Evolutionary conservation across 1,140 invertebrate species (phyloP).

Genomic region (Cherax quadricarinatus): DNA sequence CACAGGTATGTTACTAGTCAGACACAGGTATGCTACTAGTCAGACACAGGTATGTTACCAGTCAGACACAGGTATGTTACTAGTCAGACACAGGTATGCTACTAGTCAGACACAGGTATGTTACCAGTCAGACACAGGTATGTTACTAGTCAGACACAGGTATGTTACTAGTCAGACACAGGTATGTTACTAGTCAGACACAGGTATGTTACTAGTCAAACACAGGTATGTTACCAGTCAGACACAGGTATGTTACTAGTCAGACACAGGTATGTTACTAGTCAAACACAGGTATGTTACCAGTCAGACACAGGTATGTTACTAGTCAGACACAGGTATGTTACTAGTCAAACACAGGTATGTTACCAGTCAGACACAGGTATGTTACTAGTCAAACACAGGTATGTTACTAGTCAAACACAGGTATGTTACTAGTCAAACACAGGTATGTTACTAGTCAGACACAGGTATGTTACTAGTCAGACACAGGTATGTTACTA

Average conservation of each 20-base stretch:
- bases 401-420: constrained; percentile 83
- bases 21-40: constrained; percentile 82
- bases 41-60: constrained; percentile 78
- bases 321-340: constrained; percentile 87
- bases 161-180: constrained; percentile 76
- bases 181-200: constrained; percentile 83
- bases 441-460: constrained; percentile 80
- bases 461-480: constrained; percentile 82
- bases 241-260: constrained; percentile 82
- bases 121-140: constrained; percentile 28
- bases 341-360: constrained; percentile 27
- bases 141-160: constrained; percentile 86
- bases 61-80: constrained; percentile 84
- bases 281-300: constrained; percentile 84
- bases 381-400: constrained; percentile 76
- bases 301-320: constrained; percentile 74
- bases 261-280: constrained; percentile 78
- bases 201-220: constrained; percentile 80
- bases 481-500: constrained; percentile 78
- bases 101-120: constrained; percentile 87
- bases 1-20: constrained; percentile 80
- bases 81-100: constrained; percentile 74
- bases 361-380: constrained; percentile 86
- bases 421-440: constrained; percentile 80
- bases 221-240: constrained; percentile 80